Evolutionary conservation across 2,113 vertebrate species (phyloP).

Genomic region (Vidua macroura): DNA sequence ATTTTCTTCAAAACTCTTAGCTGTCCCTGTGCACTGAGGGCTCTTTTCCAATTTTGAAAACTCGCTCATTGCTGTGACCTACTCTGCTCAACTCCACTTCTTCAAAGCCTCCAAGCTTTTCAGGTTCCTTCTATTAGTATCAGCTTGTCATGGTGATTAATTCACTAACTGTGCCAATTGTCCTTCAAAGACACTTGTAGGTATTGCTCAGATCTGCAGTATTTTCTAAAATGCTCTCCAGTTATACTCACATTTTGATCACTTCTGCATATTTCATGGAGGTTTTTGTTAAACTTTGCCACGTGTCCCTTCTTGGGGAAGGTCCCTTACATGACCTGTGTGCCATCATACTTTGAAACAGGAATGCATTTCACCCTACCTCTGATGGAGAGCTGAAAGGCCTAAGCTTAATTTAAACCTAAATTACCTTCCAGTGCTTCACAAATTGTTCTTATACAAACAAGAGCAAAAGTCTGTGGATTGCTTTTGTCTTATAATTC

Average conservation of each 20-base stretch:
- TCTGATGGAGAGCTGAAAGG: neutral
- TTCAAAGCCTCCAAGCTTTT: neutral
- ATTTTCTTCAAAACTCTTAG: neutral
- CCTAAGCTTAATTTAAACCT: neutral
- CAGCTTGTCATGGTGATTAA: neutral
- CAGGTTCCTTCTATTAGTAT: neutral
- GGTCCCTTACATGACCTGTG: neutral
- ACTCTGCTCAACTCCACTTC: neutral
- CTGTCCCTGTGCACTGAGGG: neutral
- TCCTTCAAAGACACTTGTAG: neutral
- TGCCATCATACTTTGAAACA: neutral
- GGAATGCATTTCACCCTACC: neutral
- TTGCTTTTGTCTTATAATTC: constrained; percentile 19
- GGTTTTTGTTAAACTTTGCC: neutral
- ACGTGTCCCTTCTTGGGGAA: neutral
- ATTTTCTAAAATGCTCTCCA: neutral
- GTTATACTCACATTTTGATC: neutral
- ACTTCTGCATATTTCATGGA: neutral
- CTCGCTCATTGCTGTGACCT: neutral
- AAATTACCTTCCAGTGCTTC: neutral
- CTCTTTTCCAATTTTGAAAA: neutral
- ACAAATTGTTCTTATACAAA: neutral
- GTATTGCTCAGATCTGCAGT: neutral
- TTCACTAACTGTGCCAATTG: neutral
- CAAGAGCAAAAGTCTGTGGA: neutral